Evolutionary conservation across 2,888 invertebrate species (phyloP).

Genomic region (Calliphora vomitoria): DNA sequence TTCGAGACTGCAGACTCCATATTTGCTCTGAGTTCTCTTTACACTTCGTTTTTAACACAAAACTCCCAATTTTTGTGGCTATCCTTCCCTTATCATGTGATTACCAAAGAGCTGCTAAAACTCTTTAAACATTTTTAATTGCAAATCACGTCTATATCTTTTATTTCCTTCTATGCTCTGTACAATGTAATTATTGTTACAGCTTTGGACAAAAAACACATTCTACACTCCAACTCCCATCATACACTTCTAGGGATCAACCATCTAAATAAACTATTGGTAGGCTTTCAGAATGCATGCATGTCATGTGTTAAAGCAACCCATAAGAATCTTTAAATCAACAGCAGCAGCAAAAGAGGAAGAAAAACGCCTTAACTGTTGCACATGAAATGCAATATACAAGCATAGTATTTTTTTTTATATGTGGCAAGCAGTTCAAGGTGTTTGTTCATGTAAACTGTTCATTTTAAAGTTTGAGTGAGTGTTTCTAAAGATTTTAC

Average conservation of each 20-base stretch:
- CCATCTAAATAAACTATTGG: constrained; percentile 34
- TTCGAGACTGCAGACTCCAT: no score
- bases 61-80: neutral
- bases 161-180: constrained; percentile 35
- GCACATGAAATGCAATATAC: neutral
- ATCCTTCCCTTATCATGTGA: constrained; percentile 38
- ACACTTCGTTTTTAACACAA: no score
- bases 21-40: no score
- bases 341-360: constrained; percentile 37
- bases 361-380: constrained; percentile 58
- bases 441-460: constrained; percentile 63
- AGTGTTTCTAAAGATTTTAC: constrained; percentile 15
- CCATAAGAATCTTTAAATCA: constrained; percentile 9
- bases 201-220: constrained; percentile 34
- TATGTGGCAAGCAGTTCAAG: constrained; percentile 35
- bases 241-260: neutral
- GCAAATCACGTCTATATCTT: constrained; percentile 61
- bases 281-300: constrained; percentile 30
- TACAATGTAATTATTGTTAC: constrained; percentile 51
- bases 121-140: constrained; percentile 63
- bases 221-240: neutral
- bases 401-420: neutral
- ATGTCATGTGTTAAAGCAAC: constrained; percentile 27
- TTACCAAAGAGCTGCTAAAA: constrained; percentile 50
- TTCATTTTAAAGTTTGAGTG: constrained; percentile 53